Evolutionary conservation across 2,113 vertebrate species (phyloP), one percentile per base, ranked within the genome.

Genomic region (Marmota flaviventris): DNA sequence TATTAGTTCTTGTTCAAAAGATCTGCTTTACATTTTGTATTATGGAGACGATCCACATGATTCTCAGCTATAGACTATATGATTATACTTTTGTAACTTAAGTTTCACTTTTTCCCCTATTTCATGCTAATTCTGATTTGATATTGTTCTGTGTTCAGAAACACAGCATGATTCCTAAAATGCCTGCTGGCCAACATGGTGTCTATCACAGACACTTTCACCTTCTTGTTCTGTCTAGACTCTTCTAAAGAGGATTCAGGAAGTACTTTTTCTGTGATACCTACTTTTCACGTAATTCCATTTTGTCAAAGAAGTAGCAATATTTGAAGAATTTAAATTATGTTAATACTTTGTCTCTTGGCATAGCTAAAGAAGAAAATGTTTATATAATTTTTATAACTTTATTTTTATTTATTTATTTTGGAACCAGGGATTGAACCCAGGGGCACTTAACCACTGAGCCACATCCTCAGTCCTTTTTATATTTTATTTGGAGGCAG

Each of bases 1-100:
- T 96, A 95, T 79, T 91, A 67, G 63, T 77, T 73, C 95, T 93
- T 93, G 34, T 93, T 97, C 85, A 85, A 78, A 94, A 34, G 7
- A n/a, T 58, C 53, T 89, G 0, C 84, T 39, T 93, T 89, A 65
- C 39, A 2, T 61, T 77, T 42, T 22, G 4, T 73, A 37, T n/a
- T 1, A 58, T 32, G 48, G 95, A 65, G 2, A 16, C 51, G 8
- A 1, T 42, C 6, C 13, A 1, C 37, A n/a, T 78, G 77, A 4
- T 83, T n/a, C 14, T 85, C 63, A 94, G 91, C 72, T 72, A 37
- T 25, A 88, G 13, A 95, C 85, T 77, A 42, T 58, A 16, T 91
- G 29, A 82, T 39, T 89, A 2, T 51, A 39, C 70, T 94, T 88
- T 95, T 88, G 92, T 27, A 69, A 70, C 77, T 76, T 81, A 91